Conservation (phyloP, 1,140 invertebrate genomes). For the Drosophila punjabiensis region DNA sequence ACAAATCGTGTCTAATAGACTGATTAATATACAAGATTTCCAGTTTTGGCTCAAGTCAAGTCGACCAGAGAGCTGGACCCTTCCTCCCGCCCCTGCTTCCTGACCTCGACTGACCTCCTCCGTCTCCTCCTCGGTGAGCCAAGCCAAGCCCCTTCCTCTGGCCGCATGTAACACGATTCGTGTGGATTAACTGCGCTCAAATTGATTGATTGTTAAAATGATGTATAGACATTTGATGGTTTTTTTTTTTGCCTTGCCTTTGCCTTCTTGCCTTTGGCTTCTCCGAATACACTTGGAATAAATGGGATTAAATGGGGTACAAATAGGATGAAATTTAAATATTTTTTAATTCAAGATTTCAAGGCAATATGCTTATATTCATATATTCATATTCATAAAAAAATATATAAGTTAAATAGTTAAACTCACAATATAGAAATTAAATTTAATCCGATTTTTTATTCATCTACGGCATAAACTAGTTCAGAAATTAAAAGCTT, state of each 20-base stretch:
- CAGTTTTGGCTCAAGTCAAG: conserved; percentile 66
- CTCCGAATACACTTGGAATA: background rate
- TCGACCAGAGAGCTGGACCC: conserved; percentile 39
- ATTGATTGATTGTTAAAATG: conserved; percentile 82
- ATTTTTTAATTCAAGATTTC: background rate
- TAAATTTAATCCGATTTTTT: too few relatives aligned
- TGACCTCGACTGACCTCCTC: conserved; percentile 19
- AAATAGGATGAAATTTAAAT: too few relatives aligned
- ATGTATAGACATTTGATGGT: conserved; percentile 76
- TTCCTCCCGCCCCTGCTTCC: background rate
- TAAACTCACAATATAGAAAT: background rate
- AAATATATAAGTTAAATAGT: too few relatives aligned
- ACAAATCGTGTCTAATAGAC: conserved; percentile 82
- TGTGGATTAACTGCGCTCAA: conserved; percentile 80
- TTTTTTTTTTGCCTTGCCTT: conserved; percentile 58
- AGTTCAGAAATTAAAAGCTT: too few relatives aligned
- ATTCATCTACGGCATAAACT: too few relatives aligned
- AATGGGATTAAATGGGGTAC: background rate
- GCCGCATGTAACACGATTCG: conserved; percentile 78
- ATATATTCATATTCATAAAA: too few relatives aligned
- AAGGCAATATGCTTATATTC: background rate
- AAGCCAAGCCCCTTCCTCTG: background rate
- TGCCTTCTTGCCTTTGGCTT: conserved; percentile 34
- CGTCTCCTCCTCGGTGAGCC: background rate
- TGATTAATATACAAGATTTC: conserved; percentile 82